Conservation (phyloP, 2,113 vertebrate species). For the Gracilinanus agilis region DNA sequence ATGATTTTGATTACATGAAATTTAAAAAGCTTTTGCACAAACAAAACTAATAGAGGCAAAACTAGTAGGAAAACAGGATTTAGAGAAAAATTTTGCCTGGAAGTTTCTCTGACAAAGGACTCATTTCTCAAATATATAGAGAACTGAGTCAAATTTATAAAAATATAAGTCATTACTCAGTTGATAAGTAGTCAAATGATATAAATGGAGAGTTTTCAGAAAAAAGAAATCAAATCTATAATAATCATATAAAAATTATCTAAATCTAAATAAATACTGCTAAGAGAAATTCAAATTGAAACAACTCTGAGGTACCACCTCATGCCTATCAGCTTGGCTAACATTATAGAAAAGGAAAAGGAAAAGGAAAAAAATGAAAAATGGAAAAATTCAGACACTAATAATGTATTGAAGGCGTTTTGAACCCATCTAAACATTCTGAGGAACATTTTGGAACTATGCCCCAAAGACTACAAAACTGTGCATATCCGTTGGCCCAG, state of each 20-base stretch:
- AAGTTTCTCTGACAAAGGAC: background rate
- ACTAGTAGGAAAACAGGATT: no score
- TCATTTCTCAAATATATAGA: background rate
- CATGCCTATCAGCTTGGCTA: background rate
- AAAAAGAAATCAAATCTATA: background rate
- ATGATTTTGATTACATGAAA: no score
- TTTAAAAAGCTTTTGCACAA: no score
- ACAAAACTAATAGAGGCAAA: no score
- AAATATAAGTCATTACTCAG: no score
- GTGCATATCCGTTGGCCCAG: no score
- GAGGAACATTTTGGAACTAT: background rate
- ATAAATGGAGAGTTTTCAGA: no score
- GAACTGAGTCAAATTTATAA: background rate
- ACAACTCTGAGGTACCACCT: background rate
- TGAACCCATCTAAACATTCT: background rate
- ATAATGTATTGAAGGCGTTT: background rate
- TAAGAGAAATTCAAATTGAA: background rate
- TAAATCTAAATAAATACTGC: background rate
- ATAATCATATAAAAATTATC: background rate
- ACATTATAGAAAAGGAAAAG: background rate
- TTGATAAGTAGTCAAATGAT: no score
- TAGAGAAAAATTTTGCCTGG: no score
- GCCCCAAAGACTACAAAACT: background rate
- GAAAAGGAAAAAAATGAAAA: background rate
- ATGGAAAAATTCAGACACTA: background rate